Base-by-base conservation (phyloP, 2,113 vertebrate species). In the Trematocara variabile region DNA sequence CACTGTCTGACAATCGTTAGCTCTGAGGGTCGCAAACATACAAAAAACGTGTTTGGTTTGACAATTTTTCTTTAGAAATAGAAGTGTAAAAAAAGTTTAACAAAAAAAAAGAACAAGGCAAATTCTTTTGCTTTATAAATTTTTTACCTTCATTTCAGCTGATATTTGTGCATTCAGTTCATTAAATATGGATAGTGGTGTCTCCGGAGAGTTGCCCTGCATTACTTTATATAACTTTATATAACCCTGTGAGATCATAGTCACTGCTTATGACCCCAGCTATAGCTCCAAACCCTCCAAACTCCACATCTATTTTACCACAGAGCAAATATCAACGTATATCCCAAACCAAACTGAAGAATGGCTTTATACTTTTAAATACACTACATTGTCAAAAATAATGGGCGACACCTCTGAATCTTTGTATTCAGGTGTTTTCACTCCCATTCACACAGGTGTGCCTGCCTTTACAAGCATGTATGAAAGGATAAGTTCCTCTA, bases 1-100 rank as follows among this genome's bases (percentile, higher is more conserved):
- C 84, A 60, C 33, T 70, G 41, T 58, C 85, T 81, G 82, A 90
- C 78, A 18, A 50, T 37, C 16, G 82, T 89, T 77, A 68, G 68
- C 77, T 83, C 5, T 1, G 12, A 75, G 75, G 75, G 46, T 63
- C 22, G 44, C 48, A 54, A 46, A 80, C 70, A 20, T 20, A 82
- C 28, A 63, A 12, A 73, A 53, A 73, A 14, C 4, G 5, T 73
- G 41, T 48, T 73, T 73, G 68, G 41, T 73, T 73, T 73, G 2
- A 0, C 1, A 5, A 46, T 73, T 48, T 39, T 28, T 46, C 37
- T 48, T 30, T 48, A 48, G 41, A 73, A 30, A 73, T 39, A 68
- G 22, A 13, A 68, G 5, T 25, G 25, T 25, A 25, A 25, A 25
- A 25, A 25, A 25, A 3, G 25, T 25, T 25, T 3, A 28, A 37